Percentiles rank a stretch among this genome's conserved stretches.
These are phyloP conservation scores for Craseonycteris thonglongyai DNA, from an alignment of 2,113 vertebrate species.

Conservation along the genomic window DNA sequence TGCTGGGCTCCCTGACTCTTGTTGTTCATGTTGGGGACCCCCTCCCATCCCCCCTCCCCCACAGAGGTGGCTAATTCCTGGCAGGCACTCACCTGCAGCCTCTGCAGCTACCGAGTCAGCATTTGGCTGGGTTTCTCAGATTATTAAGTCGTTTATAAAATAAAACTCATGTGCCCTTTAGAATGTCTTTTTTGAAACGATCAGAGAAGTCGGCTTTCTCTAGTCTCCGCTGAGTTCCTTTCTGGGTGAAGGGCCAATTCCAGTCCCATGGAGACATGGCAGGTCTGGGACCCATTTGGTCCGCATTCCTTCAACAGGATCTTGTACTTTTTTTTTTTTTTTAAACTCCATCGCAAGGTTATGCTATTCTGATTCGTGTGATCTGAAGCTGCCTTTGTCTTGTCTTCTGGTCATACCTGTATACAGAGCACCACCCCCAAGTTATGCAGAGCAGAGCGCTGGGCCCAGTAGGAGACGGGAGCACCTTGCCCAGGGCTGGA, in stretches of 20 bases:
- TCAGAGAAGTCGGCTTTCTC: not conserved
- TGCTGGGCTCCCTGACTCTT: rapidly evolving
- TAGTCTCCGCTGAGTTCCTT: not conserved
- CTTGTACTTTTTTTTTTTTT: not conserved
- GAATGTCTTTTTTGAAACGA: not conserved
- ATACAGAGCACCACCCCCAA: not conserved
- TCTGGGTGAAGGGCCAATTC: not conserved
- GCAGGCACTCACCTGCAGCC: not conserved
- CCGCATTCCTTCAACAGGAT: not conserved
- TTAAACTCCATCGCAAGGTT: not conserved
- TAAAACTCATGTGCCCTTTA: not conserved
- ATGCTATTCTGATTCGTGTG: not conserved
- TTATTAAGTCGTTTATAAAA: not conserved
- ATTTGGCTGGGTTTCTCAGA: not conserved
- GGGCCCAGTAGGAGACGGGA: not conserved
- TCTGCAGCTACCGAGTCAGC: not conserved
- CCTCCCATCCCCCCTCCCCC: not conserved
- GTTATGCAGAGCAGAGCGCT: not conserved
- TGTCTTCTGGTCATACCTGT: not conserved
- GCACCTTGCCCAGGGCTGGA: not conserved
- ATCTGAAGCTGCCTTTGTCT: not conserved
- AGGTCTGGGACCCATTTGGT: not conserved
- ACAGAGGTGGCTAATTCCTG: slow-evolving; percentile 47
- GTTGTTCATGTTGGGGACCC: no score
- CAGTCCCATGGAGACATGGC: not conserved